Conservation (phyloP, 2,113 vertebrate species). For the Salvelinus namaycush region DNA sequence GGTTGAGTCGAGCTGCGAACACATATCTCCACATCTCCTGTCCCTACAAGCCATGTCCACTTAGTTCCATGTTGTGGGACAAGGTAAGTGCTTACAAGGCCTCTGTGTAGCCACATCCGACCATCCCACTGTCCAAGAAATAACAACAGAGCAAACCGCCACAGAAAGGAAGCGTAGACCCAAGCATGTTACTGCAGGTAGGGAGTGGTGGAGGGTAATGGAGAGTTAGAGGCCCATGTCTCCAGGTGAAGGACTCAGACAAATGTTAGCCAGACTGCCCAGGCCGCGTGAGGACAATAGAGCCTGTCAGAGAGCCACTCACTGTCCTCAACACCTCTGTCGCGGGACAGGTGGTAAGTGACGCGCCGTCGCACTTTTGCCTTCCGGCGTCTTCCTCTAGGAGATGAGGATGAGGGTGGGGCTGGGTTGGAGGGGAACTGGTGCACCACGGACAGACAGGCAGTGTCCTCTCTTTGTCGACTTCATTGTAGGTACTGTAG, state of each 20-base stretch:
- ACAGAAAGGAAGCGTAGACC: conserved; percentile 27
- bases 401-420: conserved; percentile 22
- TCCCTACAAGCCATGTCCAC: conserved; percentile 59
- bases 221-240: conserved; percentile 30
- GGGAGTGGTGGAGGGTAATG: conserved; percentile 27
- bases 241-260: conserved; percentile 53
- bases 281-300: conserved; percentile 56
- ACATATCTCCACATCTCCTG: conserved; percentile 35
- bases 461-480: conserved; percentile 35
- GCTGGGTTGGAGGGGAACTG: background rate
- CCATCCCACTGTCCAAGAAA: conserved; percentile 53
- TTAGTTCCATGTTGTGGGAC: conserved; percentile 68
- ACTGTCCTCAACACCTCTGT: conserved; percentile 48
- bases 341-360: conserved; percentile 37
- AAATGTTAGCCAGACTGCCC: conserved; percentile 44
- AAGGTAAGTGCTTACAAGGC: conserved; percentile 56
- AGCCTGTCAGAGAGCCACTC: conserved; percentile 54
- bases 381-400: conserved; percentile 32
- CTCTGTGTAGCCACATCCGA: conserved; percentile 48
- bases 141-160: background rate
- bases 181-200: conserved; percentile 47
- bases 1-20: conserved; percentile 28
- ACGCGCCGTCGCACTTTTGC: conserved; percentile 3
- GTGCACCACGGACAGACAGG: conserved; percentile 17
- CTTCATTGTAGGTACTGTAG: conserved; percentile 3